These are phyloP conservation scores for Thamnophis sirtalis DNA, from an alignment of 2,113 vertebrate genomes.

Conservation along the genomic window DNA sequence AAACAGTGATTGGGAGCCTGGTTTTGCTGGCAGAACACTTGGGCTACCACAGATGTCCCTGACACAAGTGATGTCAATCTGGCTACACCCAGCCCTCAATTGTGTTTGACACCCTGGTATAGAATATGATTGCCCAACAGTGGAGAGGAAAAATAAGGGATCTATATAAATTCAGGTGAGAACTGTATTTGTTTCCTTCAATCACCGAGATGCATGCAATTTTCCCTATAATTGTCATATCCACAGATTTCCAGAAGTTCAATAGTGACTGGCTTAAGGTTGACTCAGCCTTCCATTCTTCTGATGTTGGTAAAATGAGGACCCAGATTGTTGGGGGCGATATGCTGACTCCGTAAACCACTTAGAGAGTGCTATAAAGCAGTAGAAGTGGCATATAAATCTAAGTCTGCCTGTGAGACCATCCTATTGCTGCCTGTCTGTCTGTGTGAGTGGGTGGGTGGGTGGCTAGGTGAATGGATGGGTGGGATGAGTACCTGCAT, in stretches of 20 bases:
- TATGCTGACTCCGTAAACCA: not conserved
- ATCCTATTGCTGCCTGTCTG: not conserved
- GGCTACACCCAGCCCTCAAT: too few species aligned
- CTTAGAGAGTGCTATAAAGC: not conserved
- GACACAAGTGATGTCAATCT: too few species aligned
- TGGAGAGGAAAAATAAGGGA: not conserved
- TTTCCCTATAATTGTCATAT: not conserved
- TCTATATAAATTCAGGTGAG: not conserved
- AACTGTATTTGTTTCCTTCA: not conserved
- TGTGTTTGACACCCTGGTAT: too few species aligned
- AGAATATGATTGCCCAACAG: not conserved
- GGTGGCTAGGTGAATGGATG: not conserved
- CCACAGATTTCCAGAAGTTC: not conserved
- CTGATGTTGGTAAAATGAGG: not conserved
- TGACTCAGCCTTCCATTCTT: not conserved
- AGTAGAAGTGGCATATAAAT: not conserved
- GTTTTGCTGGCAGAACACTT: too few species aligned
- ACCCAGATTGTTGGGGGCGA: not conserved
- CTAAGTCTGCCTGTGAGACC: not conserved
- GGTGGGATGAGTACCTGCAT: not conserved
- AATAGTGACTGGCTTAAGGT: not conserved
- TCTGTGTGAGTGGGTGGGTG: not conserved
- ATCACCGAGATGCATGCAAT: not conserved
- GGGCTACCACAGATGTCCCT: too few species aligned
- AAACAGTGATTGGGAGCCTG: too few species aligned